Conservation (phyloP, 1,140 invertebrate species). For the Drosophila varians region DNA sequence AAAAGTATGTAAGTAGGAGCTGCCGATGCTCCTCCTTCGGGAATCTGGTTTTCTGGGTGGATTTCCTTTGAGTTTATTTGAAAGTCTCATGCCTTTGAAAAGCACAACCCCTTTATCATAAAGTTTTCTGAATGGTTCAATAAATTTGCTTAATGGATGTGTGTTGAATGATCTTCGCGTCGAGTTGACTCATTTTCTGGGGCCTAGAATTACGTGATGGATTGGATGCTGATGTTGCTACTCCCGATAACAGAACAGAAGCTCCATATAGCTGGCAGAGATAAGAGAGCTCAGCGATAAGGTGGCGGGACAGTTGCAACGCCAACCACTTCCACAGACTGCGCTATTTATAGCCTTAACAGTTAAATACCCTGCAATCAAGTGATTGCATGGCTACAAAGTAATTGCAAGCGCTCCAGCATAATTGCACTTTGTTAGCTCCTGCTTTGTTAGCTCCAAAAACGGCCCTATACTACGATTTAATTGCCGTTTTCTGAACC, state of each 20-base stretch:
- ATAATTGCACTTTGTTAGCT: slow-evolving; percentile 2
- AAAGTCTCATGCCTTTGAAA: slow-evolving; percentile 14
- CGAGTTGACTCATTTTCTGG: slow-evolving; percentile 15
- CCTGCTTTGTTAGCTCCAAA: too few species aligned
- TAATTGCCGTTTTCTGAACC: background rate
- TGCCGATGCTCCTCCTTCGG: slow-evolving; percentile 24
- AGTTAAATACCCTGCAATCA: slow-evolving; percentile 46
- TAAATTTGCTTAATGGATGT: slow-evolving; percentile 23
- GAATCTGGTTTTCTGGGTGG: slow-evolving; percentile 38
- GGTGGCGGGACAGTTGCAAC: slow-evolving; percentile 1
- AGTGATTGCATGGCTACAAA: slow-evolving; percentile 18
- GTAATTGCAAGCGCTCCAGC: slow-evolving; percentile 17
- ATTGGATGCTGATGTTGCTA: slow-evolving; percentile 31
- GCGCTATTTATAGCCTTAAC: slow-evolving; percentile 35
- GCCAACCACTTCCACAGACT: slow-evolving; percentile 4
- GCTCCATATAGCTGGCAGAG: slow-evolving; percentile 5
- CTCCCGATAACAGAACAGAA: slow-evolving; percentile 11
- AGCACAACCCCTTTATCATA: slow-evolving; percentile 2
- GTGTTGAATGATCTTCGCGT: slow-evolving; percentile 17
- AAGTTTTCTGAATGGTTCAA: slow-evolving; percentile 21
- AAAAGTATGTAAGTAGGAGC: slow-evolving; percentile 48
- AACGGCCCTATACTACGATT: too few species aligned
- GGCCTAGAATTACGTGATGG: slow-evolving; percentile 29
- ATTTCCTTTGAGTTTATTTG: slow-evolving; percentile 3
- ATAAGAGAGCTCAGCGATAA: slow-evolving; percentile 33